These are phyloP conservation scores for Diplodus puntazzo DNA, from an alignment of 2,797 vertebrate genomes.

Conservation along the genomic window DNA sequence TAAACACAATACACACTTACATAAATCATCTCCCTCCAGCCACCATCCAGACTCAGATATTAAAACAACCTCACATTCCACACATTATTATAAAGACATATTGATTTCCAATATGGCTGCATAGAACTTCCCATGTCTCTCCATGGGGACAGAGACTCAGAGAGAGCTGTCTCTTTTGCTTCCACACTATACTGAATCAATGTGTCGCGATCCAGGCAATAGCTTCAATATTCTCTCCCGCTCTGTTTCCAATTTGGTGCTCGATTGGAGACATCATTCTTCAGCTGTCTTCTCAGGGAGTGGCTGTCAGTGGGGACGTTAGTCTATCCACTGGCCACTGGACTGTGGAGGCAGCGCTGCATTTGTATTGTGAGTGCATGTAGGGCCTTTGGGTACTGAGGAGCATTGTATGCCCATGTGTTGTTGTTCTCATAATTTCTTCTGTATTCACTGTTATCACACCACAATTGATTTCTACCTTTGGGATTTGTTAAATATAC, in stretches of 20 bases:
- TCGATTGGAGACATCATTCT: slow-evolving; percentile 88
- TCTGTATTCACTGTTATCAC: neutral
- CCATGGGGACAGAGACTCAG: slow-evolving; percentile 35
- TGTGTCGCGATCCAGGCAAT: slow-evolving; percentile 78
- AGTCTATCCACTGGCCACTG: slow-evolving; percentile 54
- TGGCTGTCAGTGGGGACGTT: slow-evolving; percentile 60
- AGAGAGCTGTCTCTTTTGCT: slow-evolving; percentile 54
- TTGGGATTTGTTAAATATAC: neutral
- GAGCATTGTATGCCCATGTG: neutral
- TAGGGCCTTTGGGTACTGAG: slow-evolving; percentile 22
- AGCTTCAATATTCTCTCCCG: slow-evolving; percentile 80
- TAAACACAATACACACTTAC: slow-evolving; percentile 45
- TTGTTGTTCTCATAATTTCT: neutral
- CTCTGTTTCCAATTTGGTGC: slow-evolving; percentile 89
- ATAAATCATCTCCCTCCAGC: slow-evolving; percentile 68
- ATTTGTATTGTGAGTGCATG: slow-evolving; percentile 35
- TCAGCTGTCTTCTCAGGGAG: slow-evolving; percentile 80
- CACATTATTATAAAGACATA: slow-evolving; percentile 88
- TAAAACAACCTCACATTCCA: slow-evolving; percentile 84
- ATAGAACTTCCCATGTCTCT: slow-evolving; percentile 80
- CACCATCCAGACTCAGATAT: slow-evolving; percentile 66
- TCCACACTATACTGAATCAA: slow-evolving; percentile 80
- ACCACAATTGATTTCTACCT: slow-evolving; percentile 16
- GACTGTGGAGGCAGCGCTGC: slow-evolving; percentile 29
- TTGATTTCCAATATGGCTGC: slow-evolving; percentile 89